Conservation (phyloP, 2,113 vertebrate genomes). For the Cettia cetti region DNA sequence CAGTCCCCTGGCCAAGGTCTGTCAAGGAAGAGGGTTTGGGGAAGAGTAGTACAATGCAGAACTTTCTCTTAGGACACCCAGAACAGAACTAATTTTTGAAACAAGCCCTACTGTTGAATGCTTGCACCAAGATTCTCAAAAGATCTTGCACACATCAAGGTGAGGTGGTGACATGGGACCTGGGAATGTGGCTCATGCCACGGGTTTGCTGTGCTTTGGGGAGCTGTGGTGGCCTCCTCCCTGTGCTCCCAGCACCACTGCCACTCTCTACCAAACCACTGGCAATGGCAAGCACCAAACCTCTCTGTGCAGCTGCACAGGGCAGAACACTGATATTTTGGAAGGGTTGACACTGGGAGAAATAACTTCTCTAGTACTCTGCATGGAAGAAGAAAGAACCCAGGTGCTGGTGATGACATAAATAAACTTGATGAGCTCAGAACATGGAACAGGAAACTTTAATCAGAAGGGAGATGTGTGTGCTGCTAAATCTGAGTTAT, state of each 20-base stretch:
- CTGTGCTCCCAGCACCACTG: neutral
- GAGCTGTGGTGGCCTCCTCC: fast-evolving
- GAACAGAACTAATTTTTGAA: neutral
- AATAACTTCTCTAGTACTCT: neutral
- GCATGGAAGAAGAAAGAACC: neutral
- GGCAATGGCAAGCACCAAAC: neutral
- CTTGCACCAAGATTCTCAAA: neutral
- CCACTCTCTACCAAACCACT: neutral
- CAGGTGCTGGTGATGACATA: neutral
- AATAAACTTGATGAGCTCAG: neutral
- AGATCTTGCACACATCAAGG: neutral
- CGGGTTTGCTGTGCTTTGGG: fast-evolving
- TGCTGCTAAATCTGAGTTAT: neutral
- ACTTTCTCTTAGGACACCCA: neutral
- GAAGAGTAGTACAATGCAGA: neutral
- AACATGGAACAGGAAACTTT: neutral
- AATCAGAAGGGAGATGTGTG: neutral
- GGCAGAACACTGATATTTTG: neutral
- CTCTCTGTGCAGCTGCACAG: neutral
- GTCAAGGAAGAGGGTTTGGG: neutral
- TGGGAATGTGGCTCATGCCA: fast-evolving
- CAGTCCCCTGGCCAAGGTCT: neutral
- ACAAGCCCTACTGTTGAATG: neutral
- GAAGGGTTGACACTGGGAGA: neutral
- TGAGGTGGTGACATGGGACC: neutral